Percentiles rank a stretch among this genome's conserved stretches.
Conservation (phyloP, 2,113 vertebrate genomes). For the Alaudala cheleensis region DNA sequence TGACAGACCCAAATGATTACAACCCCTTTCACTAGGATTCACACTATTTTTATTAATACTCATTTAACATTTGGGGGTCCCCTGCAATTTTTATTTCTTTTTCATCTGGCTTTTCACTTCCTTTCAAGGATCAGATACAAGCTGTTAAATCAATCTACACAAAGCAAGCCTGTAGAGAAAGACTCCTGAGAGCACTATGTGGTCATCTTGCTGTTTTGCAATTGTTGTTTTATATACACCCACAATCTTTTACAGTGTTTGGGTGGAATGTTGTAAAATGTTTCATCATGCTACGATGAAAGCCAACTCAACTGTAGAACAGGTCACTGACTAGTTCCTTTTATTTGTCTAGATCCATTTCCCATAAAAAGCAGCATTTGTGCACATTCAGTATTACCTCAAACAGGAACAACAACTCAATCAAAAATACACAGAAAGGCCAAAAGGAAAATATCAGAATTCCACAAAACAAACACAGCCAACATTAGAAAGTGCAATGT, state of each 20-base stretch:
- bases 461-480: neutral
- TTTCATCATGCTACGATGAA: neutral
- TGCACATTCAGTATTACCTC: neutral
- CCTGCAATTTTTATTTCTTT: neutral
- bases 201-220: neutral
- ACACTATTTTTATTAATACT: neutral
- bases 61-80: neutral
- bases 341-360: neutral
- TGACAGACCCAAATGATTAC: neutral
- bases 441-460: neutral
- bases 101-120: neutral
- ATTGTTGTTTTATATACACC: neutral
- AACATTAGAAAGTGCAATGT: neutral
- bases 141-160: neutral
- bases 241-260: neutral
- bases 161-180: neutral
- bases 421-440: neutral
- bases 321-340: neutral
- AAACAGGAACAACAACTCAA: neutral
- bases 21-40: neutral
- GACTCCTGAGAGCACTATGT: neutral
- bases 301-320: neutral
- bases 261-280: neutral
- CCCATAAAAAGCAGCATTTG: neutral
- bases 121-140: neutral